These are phyloP conservation scores for Gouania willdenowi DNA, from an alignment of 2,797 vertebrate genomes.

Conservation along the genomic window DNA sequence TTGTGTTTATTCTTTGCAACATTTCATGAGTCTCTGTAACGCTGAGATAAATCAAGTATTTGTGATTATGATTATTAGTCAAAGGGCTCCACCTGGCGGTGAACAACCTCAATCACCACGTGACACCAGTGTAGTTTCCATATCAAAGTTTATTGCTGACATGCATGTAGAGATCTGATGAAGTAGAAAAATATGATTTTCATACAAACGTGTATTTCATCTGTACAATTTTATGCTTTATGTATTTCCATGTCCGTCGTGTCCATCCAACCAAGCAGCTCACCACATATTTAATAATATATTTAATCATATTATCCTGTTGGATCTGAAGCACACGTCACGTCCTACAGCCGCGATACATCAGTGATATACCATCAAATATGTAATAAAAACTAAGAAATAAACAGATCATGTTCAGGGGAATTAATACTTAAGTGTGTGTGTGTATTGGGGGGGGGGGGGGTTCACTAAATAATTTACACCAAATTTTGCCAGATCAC, in stretches of 20 bases:
- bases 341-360: constrained; percentile 51
- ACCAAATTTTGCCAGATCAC: too few relatives aligned
- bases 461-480: too few relatives aligned
- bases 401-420: constrained; percentile 14
- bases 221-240: constrained; percentile 74
- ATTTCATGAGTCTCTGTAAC: too few relatives aligned
- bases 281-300: too few relatives aligned
- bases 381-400: constrained; percentile 15
- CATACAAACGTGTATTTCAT: constrained; percentile 90
- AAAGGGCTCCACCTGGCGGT: constrained; percentile 53
- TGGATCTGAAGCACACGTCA: constrained; percentile 56
- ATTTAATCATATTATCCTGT: constrained; percentile 60
- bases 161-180: constrained; percentile 96
- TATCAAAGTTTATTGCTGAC: constrained; percentile 97
- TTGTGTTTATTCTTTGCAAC: too few relatives aligned
- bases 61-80: constrained; percentile 15
- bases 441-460: too few relatives aligned
- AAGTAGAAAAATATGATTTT: constrained; percentile 99
- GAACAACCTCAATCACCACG: not conserved
- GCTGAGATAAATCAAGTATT: too few relatives aligned
- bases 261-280: constrained; percentile 74
- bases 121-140: constrained; percentile 53
- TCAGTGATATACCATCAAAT: constrained; percentile 42
- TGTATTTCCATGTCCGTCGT: constrained; percentile 73
- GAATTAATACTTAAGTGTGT: too few relatives aligned